These are phyloP conservation scores for Platysteira castanea DNA, from an alignment of 2,113 vertebrate genomes.

Conservation along the genomic window DNA sequence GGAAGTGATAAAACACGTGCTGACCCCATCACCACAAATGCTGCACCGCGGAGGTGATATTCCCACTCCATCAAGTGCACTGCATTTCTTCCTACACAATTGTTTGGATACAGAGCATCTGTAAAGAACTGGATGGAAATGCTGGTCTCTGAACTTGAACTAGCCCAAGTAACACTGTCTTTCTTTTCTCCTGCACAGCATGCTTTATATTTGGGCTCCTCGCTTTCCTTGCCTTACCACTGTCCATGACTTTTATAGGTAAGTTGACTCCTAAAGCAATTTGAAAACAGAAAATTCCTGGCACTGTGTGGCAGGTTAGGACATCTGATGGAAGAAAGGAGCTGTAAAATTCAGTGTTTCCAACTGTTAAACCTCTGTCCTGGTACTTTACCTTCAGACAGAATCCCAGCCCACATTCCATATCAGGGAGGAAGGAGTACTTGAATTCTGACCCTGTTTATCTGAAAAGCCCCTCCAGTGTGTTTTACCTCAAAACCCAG, in stretches of 20 bases:
- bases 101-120: background rate
- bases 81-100: background rate
- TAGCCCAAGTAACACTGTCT: background rate
- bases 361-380: background rate
- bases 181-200: conserved; percentile 43
- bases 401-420: background rate
- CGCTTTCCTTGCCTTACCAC: conserved; percentile 52
- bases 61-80: background rate
- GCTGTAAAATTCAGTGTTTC: background rate
- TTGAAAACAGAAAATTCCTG: background rate
- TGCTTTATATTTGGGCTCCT: conserved; percentile 65
- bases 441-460: background rate
- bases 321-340: background rate
- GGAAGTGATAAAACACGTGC: background rate
- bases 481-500: background rate
- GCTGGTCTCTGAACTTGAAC: background rate
- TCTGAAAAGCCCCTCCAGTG: background rate
- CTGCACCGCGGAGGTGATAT: background rate
- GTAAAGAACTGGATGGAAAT: background rate
- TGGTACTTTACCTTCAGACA: background rate
- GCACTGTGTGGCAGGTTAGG: background rate
- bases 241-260: conserved; percentile 72
- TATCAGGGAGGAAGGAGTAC: background rate
- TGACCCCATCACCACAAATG: background rate
- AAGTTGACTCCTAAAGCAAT: background rate